A percentile compares a stretch with the other conserved stretches of the same genome.
Conservation (phyloP, 2,888 invertebrate genomes). For the Siphonodentalium dalli region DNA sequence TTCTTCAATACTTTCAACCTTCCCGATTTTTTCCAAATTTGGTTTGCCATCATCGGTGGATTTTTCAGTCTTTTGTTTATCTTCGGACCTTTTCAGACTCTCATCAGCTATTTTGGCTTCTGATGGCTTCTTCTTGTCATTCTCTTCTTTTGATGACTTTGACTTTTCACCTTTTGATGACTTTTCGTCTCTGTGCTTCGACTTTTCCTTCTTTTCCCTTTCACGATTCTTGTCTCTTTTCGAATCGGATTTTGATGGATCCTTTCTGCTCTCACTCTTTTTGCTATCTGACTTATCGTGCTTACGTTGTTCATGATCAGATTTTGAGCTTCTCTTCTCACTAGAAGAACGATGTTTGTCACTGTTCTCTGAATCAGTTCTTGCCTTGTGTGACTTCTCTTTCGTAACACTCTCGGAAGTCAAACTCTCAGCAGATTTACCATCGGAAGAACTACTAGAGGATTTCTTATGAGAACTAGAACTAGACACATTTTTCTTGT, state of each 20-base stretch:
- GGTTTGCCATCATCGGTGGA: too few relatives aligned
- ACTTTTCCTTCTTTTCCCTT: constrained; percentile 2
- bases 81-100: too few relatives aligned
- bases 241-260: not conserved
- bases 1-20: too few relatives aligned
- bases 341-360: constrained; percentile 24
- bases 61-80: too few relatives aligned
- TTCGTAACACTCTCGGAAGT: too few relatives aligned
- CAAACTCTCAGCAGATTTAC: too few relatives aligned
- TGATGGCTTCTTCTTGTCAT: too few relatives aligned
- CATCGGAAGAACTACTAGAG: too few relatives aligned
- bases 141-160: constrained; percentile 21
- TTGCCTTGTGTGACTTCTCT: constrained; percentile 29
- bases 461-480: too few relatives aligned
- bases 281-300: constrained; percentile 1
- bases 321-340: constrained; percentile 24
- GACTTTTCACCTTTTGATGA: constrained; percentile 11
- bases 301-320: constrained; percentile 6
- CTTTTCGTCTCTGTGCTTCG: constrained; percentile 1
- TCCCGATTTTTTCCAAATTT: constrained; percentile 4
- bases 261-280: constrained; percentile 3
- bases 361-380: constrained; percentile 22
- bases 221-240: not conserved
- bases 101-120: too few relatives aligned
- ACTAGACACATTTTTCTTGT: too few relatives aligned